phyloP scores from a whole-genome alignment of 2,113 vertebrate species.

The Helogale parvula region DNA sequence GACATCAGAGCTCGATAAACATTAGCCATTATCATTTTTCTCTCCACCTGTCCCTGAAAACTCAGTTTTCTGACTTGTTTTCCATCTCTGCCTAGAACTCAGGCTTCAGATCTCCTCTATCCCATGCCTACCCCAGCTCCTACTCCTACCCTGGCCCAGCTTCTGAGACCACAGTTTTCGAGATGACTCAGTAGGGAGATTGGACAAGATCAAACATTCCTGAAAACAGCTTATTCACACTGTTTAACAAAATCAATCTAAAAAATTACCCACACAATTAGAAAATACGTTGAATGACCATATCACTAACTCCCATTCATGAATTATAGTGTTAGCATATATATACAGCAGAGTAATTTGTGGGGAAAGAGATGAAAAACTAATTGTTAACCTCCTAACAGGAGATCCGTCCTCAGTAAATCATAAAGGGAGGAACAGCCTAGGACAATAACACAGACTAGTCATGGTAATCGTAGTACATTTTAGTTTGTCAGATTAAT shows the following conservation, averaged over 20 bases:
- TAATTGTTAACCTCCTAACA: conserved; percentile 71
- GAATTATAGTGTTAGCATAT: conserved; percentile 52
- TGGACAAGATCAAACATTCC: not conserved
- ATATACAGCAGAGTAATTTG: conserved; percentile 52
- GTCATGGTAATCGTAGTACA: conserved; percentile 46
- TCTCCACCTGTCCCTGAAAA: not conserved
- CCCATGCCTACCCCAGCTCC: rapidly evolving
- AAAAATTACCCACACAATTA: conserved; percentile 45
- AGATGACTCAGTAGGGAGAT: not conserved
- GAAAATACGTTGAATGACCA: conserved; percentile 44
- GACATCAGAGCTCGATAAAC: not conserved
- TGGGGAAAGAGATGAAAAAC: conserved; percentile 70
- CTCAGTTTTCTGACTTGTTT: not conserved
- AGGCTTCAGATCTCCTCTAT: not conserved
- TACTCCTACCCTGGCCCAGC: not conserved
- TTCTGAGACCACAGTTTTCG: not conserved
- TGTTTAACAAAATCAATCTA: conserved; percentile 20
- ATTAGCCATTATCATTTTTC: not conserved
- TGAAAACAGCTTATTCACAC: not conserved
- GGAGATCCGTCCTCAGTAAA: conserved; percentile 59
- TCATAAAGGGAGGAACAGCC: conserved; percentile 32
- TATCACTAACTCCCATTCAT: conserved; percentile 62
- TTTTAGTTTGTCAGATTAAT: conserved; percentile 75
- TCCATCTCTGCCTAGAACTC: not conserved
- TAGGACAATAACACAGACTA: conserved; percentile 58